Percentiles rank a stretch among this genome's conserved stretches.
Evolutionary conservation across 2,797 vertebrate species (phyloP).

Genomic region (Austrolebias charrua): DNA sequence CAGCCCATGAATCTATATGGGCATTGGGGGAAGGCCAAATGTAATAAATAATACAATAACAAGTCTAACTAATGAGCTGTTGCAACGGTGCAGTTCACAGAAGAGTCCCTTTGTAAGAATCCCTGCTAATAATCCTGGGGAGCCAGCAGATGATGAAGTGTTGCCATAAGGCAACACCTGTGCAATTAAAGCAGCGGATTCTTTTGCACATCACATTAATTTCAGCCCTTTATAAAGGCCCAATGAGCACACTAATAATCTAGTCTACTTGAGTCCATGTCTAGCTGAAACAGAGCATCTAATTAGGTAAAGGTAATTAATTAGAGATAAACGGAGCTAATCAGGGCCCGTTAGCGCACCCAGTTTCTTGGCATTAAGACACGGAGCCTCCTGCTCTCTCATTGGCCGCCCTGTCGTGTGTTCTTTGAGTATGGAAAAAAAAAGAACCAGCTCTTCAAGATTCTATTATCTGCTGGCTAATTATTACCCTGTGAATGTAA

Average conservation of each 20-base stretch:
- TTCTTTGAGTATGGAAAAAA: slow-evolving; percentile 60
- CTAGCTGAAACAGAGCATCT: slow-evolving; percentile 96
- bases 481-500: slow-evolving; percentile 40
- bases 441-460: slow-evolving; percentile 50
- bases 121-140: slow-evolving; percentile 94
- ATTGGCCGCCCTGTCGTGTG: slow-evolving; percentile 75
- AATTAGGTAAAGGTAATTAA: slow-evolving; percentile 99
- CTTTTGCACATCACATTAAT: slow-evolving; percentile 98
- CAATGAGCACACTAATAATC: slow-evolving; percentile 99
- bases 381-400: slow-evolving; percentile 83
- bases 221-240: slow-evolving; percentile 96
- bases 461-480: slow-evolving; percentile 31
- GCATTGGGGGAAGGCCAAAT: slow-evolving; percentile 94
- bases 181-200: slow-evolving; percentile 98
- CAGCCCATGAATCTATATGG: slow-evolving; percentile 97
- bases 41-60: slow-evolving; percentile 99
- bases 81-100: slow-evolving; percentile 94
- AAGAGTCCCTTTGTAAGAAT: slow-evolving; percentile 91
- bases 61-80: slow-evolving; percentile 99
- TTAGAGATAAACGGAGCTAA: slow-evolving; percentile 99
- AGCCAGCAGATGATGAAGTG: slow-evolving; percentile 97
- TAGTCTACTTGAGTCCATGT: slow-evolving; percentile 99
- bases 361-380: slow-evolving; percentile 94
- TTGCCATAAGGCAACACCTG: slow-evolving; percentile 99
- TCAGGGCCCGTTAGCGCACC: slow-evolving; percentile 95